Conservation (phyloP, 2,113 vertebrate genomes). For the Aepyceros melampus region DNA sequence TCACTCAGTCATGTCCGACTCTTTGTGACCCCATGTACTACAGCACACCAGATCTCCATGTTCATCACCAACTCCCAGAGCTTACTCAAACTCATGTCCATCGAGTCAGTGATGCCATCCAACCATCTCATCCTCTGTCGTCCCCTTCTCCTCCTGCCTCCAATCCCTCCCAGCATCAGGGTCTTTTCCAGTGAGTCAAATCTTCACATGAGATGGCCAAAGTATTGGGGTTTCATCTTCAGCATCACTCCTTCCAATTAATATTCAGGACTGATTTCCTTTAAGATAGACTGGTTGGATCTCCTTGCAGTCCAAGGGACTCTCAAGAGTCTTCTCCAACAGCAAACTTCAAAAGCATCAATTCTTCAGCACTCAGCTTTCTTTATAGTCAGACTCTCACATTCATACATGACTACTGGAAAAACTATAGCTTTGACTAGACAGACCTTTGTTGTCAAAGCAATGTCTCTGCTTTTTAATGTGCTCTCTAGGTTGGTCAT, state of each 20-base stretch:
- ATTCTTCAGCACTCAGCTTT: background rate
- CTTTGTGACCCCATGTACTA: background rate
- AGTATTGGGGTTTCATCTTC: background rate
- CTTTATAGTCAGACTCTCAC: background rate
- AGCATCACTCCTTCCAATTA: background rate
- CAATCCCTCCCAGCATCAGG: background rate
- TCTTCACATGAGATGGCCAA: background rate
- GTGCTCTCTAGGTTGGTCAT: background rate
- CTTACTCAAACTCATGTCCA: background rate
- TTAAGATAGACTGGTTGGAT: background rate
- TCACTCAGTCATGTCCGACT: rapidly evolving
- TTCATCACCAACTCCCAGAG: background rate
- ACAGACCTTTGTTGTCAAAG: background rate
- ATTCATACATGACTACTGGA: background rate
- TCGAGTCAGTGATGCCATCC: background rate
- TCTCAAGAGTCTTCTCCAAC: background rate
- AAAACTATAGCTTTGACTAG: background rate
- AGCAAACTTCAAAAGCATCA: background rate
- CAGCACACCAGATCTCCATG: background rate
- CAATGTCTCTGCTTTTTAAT: background rate
- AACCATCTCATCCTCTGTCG: background rate
- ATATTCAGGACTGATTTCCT: background rate
- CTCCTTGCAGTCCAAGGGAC: background rate
- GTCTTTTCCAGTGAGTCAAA: background rate
- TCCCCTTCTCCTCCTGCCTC: background rate